Base-by-base conservation (phyloP, 2,888 invertebrate genomes). In the Caenorhabditis sinica region DNA sequence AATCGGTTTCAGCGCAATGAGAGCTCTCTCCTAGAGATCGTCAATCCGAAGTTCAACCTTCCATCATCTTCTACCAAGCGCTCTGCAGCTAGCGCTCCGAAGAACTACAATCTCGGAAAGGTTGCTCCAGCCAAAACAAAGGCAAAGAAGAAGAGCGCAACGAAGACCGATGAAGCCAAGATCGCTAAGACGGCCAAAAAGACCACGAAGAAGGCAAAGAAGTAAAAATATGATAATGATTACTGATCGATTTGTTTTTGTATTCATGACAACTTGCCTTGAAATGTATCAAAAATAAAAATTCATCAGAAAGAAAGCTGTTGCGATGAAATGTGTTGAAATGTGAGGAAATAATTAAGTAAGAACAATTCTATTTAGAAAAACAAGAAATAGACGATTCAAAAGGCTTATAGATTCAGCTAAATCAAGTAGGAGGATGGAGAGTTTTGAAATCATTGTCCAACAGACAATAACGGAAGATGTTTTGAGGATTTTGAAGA, bases 1-100 rank as follows among this genome's bases (percentile, higher is more conserved):
- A 43, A 36, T 33, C 30, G 0, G n/a, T 60, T 72, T 58, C 49
- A 72, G 60, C 43, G 72, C 5, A 13, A 11, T 2, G 71, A 72
- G 49, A 11, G 33, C 9, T 28, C n/a, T 45, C 43, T 60, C 33
- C 49, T 72, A 13, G n/a, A 20, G 25, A 56, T 72, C 20, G n/a
- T 11, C 43, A 61, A 60, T 15, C 30, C 25, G 15, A 60, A 60
- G 45, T 72, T 60, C 33, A n/a, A 23, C 2, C 45, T 45, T 20
- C 45, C n/a, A 9, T 60, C 28, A 0, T 9, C 45, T 3, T 40
- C 33, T 23, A 45, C 45, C 45, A 72, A 72, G 9, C 43, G 72
- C 20, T 45, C 45, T 5, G 72, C 45, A 0, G 40, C 71, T 15
- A 11, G 17, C 0, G 23, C 11, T 1, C 51, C 72, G 8, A 72